Base-by-base conservation (phyloP, 2,113 vertebrate species). In the Perca flavescens region DNA sequence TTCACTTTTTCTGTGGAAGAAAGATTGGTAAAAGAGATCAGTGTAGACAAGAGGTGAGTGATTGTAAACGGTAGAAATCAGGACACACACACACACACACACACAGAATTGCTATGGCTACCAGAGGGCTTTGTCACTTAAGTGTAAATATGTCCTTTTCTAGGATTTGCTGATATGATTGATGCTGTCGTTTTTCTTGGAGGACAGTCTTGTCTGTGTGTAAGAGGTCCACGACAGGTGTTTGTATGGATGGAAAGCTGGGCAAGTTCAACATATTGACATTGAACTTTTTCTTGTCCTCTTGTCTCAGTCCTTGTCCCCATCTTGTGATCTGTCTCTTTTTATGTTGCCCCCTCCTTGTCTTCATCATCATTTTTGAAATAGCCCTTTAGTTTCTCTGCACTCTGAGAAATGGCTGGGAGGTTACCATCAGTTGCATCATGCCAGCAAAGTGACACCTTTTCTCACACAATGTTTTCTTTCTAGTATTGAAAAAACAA, bases 351-450 rank as follows among this genome's bases (percentile, higher is more conserved):
- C 25, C 25, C 25, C 25, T 25, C 25, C 25, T 25, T 25, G 25
- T 25, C 25, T 25, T 77, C 50, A 66, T 65, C 16, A 47, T 78
- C 52, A 78, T 74, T 79, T 70, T 74, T 43, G 60, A 71, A 82
- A 70, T 70, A 56, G 70, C 74, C 82, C 57, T 83, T 86, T 88
- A 76, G 60, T 79, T 49, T 68, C 22, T 61, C 43, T 61, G 49
- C 11, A 7, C 75, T 57, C 19, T 17, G 70, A 82, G 60, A 83
- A 60, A 73, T 85, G 86, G 43, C 67, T 28, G 0, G 34, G 63
- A 84, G 66, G 66, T 84, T 86, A 73, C 84, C 76, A 43, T 77
- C 54, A 34, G 56, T 89, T 86, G 75, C 88, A 75, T 86, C 88
- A 86, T 58, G 49, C 50, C 17, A 40, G 66, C 36, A 71, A 74